These are phyloP conservation scores for Parnassius glacialis DNA, from an alignment of 2,888 invertebrate genomes.

Conservation along the genomic window DNA sequence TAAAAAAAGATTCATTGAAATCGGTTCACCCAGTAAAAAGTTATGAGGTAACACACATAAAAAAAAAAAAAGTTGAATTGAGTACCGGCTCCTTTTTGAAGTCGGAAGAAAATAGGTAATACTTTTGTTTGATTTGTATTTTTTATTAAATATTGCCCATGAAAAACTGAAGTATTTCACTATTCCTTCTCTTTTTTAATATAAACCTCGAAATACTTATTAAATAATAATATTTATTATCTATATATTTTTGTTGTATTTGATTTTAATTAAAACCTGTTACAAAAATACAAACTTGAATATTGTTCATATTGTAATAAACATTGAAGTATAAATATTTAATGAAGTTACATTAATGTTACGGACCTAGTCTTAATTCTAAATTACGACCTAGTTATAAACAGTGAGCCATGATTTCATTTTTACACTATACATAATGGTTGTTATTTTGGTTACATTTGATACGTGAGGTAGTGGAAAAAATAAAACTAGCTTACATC, in stretches of 20 bases:
- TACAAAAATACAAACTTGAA: not conserved
- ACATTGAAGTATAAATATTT: conserved; percentile 23
- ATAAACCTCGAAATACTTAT: not conserved
- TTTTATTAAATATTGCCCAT: not conserved
- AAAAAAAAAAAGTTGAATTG: no score
- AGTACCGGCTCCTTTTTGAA: no score
- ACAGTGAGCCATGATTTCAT: conserved; percentile 45
- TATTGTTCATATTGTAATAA: conserved; percentile 5
- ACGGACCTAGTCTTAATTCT: conserved; percentile 26
- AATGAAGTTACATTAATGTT: conserved; percentile 21
- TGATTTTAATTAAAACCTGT: not conserved
- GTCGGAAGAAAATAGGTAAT: no score
- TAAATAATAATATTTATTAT: not conserved
- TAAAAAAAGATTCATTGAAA: no score
- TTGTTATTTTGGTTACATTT: conserved; percentile 66
- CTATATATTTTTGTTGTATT: not conserved
- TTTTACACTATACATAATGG: conserved; percentile 23
- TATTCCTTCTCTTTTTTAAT: not conserved
- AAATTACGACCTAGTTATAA: conserved; percentile 50
- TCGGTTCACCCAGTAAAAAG: no score
- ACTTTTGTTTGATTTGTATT: no score
- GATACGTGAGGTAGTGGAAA: conserved; percentile 60
- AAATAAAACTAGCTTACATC: conserved; percentile 66
- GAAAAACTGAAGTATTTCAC: not conserved
- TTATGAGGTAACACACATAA: no score